Base-by-base conservation (phyloP, 2,888 invertebrate genomes). In the Eupithecia subfuscata region DNA sequence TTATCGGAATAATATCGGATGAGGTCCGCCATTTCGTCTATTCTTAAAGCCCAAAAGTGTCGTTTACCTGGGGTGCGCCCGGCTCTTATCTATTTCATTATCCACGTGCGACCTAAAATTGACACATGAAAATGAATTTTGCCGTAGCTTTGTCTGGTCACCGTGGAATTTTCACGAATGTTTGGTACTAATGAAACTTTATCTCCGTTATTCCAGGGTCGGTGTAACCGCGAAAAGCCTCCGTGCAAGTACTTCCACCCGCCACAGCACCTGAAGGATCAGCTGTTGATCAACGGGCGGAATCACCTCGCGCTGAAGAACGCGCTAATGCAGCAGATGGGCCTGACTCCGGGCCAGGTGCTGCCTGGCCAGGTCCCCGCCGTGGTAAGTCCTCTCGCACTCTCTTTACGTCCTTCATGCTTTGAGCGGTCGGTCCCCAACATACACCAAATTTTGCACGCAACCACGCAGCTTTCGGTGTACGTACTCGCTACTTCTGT, bases 231-330 rank as follows among this genome's bases (percentile, higher is more conserved):
- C 89, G 99, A 99, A 95, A 99, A 99, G 94, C 99, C 99, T 83
- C 99, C 99, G 89, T 99, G 99, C 98, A 99, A 99, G 96, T 99
- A 99, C 96, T 99, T 99, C 96, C 99, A 99, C 96, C 99, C 99
- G 86, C 99, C 99, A 85, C 99, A 99, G 95, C 99, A 99, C 95
- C 96, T 99, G 89, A 99, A 99, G 96, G 99, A 99, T 96, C 99
- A 99, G 96, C 96, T 99, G 92, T 96, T 99, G 95, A 99, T 99
- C 96, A 99, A 99, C 96, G 99, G 99, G 85, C 96, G 99, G 92
- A 99, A 99, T 96, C 99, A 99, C 96, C 96, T 99, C 95, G 99
- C 99, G 90, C 96, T 99, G 95, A 99, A 99, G 96, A 99, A 99
- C 96, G 98, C 98, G 87, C 96, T 98, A 89, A 98, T 98, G 97